A percentile compares a stretch with the other conserved stretches of the same genome.
phyloP scores from a whole-genome alignment of 2,888 invertebrate species.

The Parnassius glacialis region DNA sequence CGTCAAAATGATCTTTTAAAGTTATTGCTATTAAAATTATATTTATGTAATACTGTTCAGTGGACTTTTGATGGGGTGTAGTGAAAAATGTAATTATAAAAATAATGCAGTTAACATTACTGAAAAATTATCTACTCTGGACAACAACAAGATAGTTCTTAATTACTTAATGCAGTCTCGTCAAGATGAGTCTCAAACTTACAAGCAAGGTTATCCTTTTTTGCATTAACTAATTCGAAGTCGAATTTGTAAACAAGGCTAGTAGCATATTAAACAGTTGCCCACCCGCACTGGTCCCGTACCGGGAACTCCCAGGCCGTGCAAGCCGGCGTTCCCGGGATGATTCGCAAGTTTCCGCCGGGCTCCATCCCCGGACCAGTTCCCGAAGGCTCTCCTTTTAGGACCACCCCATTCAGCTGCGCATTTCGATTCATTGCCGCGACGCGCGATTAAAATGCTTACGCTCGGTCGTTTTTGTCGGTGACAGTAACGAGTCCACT shows the following conservation, averaged over 20 bases:
- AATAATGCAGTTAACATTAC: no score
- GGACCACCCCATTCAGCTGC: slow-evolving; percentile 19
- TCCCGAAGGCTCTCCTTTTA: slow-evolving; percentile 25
- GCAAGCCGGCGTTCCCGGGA: not conserved
- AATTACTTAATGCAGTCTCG: no score
- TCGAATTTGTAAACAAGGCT: slow-evolving; percentile 3
- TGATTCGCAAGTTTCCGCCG: slow-evolving; percentile 5
- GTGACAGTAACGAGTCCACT: not conserved
- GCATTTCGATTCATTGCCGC: slow-evolving; percentile 23
- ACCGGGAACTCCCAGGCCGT: not conserved
- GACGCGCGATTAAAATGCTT: slow-evolving; percentile 14
- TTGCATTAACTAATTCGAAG: not conserved
- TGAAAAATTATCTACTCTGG: no score
- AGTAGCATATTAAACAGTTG: not conserved
- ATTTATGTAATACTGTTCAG: no score
- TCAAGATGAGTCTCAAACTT: not conserved
- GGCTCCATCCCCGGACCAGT: slow-evolving; percentile 19
- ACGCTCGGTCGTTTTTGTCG: slow-evolving; percentile 12
- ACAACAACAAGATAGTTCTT: no score
- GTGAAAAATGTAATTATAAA: no score
- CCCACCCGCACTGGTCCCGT: slow-evolving; percentile 16
- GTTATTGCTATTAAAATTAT: no score
- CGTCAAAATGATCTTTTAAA: no score
- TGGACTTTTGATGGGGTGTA: no score
- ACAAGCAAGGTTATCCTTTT: not conserved